Base-by-base conservation (phyloP, 2,888 invertebrate genomes). In the Drosophila emarginata region DNA sequence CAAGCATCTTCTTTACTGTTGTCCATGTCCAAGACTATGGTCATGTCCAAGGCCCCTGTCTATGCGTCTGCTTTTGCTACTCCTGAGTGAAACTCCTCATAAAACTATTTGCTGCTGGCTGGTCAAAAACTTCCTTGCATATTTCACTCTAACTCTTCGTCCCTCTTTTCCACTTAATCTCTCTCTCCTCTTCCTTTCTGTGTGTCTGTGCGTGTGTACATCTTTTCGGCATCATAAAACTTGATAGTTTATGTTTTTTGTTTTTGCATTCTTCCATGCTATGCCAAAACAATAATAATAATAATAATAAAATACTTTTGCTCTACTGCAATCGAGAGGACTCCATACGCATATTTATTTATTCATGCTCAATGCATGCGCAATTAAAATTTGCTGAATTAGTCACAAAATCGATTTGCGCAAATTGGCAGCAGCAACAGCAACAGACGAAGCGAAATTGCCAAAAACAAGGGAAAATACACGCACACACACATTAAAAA, bases 401-500 rank as follows among this genome's bases (percentile, higher is more conserved):
- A 81, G 83, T 83, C 80, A 85, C 78, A 82, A 80, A 82, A 86
- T 81, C 81, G 83, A 81, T 85, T 85, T 76, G 64, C 53, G 58
- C 58, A 79, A 81, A 79, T 77, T 82, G 54, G 36, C 54, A 54
- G 32, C 54, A 54, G 53, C 53, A 53, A 14, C 28, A 28, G 28
- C 52, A 28, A 53, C n/a, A n/a, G 15, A 54, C 54, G 54, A 54
- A 36, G 11, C 54, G 18, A 54, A 15, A 54, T 54, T 54, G 32
- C 54, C 54, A 54, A 54, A 54, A 15, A 32, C 54, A 54, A 54
- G 26, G 26, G 26, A 52, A 28, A 26, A 26, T n/a, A n/a, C n/a
- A n/a, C n/a, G n/a, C n/a, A 26, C n/a, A 14, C 7, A 26, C 14
- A 28, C 26, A 28, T 32, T 9, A 14, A 26, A 11, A 18, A 1